phyloP scores from a whole-genome alignment of 2,797 vertebrate genomes.

The Argentina silus region DNA sequence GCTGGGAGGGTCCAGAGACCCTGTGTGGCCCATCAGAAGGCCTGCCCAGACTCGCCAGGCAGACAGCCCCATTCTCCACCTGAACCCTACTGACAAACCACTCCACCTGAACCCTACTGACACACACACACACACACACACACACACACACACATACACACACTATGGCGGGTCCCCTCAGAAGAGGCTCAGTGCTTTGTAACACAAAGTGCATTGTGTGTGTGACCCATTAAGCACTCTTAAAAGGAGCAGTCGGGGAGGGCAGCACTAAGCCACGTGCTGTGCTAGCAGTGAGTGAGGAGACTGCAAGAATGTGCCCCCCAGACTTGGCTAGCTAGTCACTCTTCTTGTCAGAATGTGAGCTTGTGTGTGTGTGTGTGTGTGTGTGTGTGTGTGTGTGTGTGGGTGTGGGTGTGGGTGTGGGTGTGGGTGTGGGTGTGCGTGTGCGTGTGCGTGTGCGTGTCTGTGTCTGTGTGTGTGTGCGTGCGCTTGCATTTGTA shows the following conservation, averaged over 20 bases:
- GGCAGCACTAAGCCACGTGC: slow-evolving; percentile 64
- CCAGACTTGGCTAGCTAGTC: slow-evolving; percentile 56
- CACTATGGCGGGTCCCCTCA: slow-evolving; percentile 23
- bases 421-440: no score
- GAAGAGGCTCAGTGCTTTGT: slow-evolving; percentile 46
- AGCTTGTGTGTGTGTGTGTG: slow-evolving; percentile 8
- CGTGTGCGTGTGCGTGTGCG: no score
- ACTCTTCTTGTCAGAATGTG: background rate
- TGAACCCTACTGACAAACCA: background rate
- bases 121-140: slow-evolving; percentile 15
- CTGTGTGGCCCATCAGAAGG: slow-evolving; percentile 7
- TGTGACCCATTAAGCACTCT: slow-evolving; percentile 59
- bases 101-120: slow-evolving; percentile 50
- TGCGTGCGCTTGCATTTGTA: slow-evolving; percentile 36
- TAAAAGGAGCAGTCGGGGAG: slow-evolving; percentile 62
- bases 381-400: background rate
- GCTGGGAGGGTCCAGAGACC: slow-evolving; percentile 1
- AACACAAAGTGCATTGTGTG: slow-evolving; percentile 55
- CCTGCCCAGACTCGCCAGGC: background rate
- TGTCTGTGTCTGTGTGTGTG: background rate
- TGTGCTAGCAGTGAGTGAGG: slow-evolving; percentile 65
- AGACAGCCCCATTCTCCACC: slow-evolving; percentile 6
- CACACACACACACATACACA: no score
- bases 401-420: slow-evolving; percentile 13
- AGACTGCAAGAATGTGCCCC: slow-evolving; percentile 67